Conservation (phyloP, 2,797 vertebrate species). For the Lateolabrax maculatus region DNA sequence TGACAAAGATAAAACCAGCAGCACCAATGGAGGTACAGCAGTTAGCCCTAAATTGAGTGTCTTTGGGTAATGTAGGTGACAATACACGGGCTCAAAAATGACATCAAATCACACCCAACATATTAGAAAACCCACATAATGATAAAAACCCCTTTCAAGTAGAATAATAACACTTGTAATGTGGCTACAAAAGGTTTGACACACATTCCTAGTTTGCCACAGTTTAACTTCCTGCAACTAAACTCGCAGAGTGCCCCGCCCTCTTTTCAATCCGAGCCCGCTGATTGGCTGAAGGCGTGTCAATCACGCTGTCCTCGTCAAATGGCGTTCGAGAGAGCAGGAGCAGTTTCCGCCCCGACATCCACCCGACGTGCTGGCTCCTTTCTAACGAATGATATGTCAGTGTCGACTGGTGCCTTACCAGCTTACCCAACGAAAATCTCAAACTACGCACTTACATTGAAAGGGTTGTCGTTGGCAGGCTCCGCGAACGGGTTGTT, state of each 20-base stretch:
- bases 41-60: background rate
- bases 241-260: constrained; percentile 17
- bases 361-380: constrained; percentile 64
- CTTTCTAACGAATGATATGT: constrained; percentile 50
- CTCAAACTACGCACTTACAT: constrained; percentile 82
- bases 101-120: background rate
- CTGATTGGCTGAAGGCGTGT: constrained; percentile 57
- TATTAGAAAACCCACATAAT: background rate
- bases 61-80: background rate
- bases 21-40: background rate
- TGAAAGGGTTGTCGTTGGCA: constrained; percentile 91
- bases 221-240: constrained; percentile 75
- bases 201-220: constrained; percentile 51
- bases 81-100: background rate
- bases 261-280: background rate
- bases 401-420: constrained; percentile 28
- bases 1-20: background rate
- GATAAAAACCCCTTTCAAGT: background rate
- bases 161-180: background rate
- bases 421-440: background rate
- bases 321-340: constrained; percentile 17
- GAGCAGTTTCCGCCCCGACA: constrained; percentile 29
- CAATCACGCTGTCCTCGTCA: constrained; percentile 43
- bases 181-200: constrained; percentile 24
- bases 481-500: constrained; percentile 91